These are phyloP conservation scores for Anolis sagrei DNA, from an alignment of 2,113 vertebrate genomes.

Conservation along the genomic window DNA sequence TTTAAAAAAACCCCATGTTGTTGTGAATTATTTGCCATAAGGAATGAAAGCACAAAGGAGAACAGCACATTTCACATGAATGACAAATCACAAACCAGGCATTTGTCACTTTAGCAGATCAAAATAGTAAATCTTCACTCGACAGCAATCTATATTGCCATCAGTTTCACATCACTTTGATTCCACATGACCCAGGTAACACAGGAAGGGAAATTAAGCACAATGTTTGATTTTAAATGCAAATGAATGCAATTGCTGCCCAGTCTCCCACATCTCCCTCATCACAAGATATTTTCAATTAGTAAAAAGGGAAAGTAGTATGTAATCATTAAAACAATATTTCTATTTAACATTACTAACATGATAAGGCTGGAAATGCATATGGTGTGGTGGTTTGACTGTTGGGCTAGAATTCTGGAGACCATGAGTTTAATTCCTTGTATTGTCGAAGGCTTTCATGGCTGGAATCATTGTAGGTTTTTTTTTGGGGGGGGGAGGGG, in stretches of 20 bases:
- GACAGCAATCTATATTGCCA: not conserved
- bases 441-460: too few species aligned
- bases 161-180: not conserved
- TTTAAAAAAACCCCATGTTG: not conserved
- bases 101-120: slow-evolving; percentile 1
- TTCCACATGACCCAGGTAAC: not conserved
- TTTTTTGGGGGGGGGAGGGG: too few species aligned
- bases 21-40: slow-evolving; percentile 6
- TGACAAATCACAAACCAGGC: not conserved
- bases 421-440: too few species aligned
- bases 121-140: not conserved
- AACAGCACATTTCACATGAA: not conserved
- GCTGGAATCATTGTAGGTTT: too few species aligned
- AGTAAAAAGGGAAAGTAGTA: not conserved
- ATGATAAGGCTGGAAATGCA: too few species aligned
- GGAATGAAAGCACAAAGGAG: slow-evolving; percentile 1
- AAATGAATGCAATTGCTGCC: not conserved
- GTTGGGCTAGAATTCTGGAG: too few species aligned
- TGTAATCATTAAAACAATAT: too few species aligned
- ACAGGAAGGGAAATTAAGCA: not conserved
- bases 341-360: too few species aligned
- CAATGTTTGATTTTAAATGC: not conserved
- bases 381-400: too few species aligned
- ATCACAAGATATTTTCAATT: not conserved
- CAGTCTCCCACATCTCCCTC: too few species aligned